Conservation (phyloP, 2,113 vertebrate species). For the Pituophis catenifer region DNA sequence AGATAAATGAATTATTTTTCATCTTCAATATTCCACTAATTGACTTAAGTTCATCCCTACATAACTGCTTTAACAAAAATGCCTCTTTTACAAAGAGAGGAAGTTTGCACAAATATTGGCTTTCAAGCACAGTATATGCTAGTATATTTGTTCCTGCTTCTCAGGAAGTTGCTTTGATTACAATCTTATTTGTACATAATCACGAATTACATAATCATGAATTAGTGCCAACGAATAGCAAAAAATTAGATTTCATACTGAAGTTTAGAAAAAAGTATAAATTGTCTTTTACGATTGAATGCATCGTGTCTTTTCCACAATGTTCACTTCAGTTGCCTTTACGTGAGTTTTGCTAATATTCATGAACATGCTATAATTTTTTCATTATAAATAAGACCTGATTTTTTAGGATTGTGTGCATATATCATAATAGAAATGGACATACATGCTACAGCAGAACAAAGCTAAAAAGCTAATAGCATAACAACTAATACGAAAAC, state of each 20-base stretch:
- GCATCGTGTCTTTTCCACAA: background rate
- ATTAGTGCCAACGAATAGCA: background rate
- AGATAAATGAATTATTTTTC: background rate
- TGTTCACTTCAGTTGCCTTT: background rate
- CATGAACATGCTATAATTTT: background rate
- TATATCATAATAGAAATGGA: background rate
- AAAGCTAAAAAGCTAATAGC: background rate
- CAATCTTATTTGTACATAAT: background rate
- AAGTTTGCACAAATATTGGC: background rate
- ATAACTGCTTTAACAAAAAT: background rate
- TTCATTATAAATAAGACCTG: background rate
- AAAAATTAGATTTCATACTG: background rate
- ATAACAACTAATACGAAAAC: background rate
- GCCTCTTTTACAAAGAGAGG: background rate
- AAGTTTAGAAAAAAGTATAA: background rate
- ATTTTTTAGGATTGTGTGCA: background rate
- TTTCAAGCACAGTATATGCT: background rate
- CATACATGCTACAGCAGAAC: background rate
- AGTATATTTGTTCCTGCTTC: background rate
- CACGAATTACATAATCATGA: background rate
- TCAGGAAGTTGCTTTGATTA: background rate
- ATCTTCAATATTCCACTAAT: background rate
- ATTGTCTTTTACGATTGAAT: background rate
- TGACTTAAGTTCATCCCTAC: background rate
- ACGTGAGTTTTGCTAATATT: background rate